A percentile compares a stretch with the other conserved stretches of the same genome.
Conservation (phyloP, 2,113 vertebrate species). For the Agelaius phoeniceus region DNA sequence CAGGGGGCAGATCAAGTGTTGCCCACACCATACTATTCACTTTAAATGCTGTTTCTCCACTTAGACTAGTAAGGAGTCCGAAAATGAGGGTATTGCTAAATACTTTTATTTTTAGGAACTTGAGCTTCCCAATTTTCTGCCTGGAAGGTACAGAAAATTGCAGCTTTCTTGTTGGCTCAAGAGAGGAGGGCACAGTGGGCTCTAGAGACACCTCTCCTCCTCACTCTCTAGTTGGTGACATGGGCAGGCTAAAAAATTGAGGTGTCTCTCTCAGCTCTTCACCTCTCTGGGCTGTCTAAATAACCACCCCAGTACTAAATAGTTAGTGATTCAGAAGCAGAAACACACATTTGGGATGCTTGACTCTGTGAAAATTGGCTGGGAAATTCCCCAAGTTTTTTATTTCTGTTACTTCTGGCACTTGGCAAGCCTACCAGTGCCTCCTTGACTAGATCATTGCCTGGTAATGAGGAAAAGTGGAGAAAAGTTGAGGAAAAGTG, state of each 20-base stretch:
- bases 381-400: constrained; percentile 42
- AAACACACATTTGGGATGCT: neutral
- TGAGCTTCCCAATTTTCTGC: neutral
- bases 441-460: fast-evolving
- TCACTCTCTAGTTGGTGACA: neutral
- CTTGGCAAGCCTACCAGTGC: neutral
- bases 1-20: neutral
- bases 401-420: constrained; percentile 10
- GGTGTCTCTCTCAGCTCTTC: neutral
- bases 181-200: neutral
- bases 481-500: neutral
- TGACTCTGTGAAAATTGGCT: neutral
- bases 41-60: neutral
- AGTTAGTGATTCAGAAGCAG: neutral
- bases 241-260: neutral
- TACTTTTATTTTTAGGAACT: neutral
- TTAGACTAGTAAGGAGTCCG: neutral
- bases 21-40: neutral
- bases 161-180: neutral
- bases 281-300: neutral
- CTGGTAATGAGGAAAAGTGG: neutral
- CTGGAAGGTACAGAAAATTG: neutral
- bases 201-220: neutral
- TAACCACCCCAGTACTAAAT: neutral
- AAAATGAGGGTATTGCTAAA: neutral